phyloP scores from a whole-genome alignment of 2,797 vertebrate genomes.

The Mareca penelope region DNA sequence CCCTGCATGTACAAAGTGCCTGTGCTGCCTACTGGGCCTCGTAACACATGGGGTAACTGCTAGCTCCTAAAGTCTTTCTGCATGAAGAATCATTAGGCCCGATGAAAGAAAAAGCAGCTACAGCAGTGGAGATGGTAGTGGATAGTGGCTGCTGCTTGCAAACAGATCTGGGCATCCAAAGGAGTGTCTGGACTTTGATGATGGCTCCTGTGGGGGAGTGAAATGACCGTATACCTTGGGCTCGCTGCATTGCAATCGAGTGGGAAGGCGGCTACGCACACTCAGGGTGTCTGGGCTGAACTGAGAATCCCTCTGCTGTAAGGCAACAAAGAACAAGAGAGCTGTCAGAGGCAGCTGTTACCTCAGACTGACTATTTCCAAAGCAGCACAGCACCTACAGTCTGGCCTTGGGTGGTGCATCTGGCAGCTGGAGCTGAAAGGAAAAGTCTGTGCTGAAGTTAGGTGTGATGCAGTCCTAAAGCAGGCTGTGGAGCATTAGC shows the following conservation, averaged over 20 bases:
- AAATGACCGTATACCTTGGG: neutral
- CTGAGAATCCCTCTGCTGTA: neutral
- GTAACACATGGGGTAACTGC: accelerated
- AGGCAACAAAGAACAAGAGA: neutral
- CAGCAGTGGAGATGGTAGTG: neutral
- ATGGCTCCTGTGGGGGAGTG: neutral
- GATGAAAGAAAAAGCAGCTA: neutral
- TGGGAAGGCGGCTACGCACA: neutral
- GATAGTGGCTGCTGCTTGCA: neutral
- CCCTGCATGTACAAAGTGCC: neutral
- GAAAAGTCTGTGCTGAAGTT: neutral
- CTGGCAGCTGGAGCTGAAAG: neutral
- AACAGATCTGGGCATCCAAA: neutral
- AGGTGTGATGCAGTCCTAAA: neutral
- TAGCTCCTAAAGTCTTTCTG: neutral
- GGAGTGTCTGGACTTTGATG: neutral
- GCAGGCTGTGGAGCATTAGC: neutral
- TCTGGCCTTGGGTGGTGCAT: neutral
- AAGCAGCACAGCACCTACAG: neutral
- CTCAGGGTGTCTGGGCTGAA: neutral
- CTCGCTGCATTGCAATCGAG: neutral
- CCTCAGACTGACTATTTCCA: neutral
- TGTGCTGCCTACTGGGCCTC: accelerated
- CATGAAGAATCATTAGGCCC: neutral
- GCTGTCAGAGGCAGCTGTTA: neutral